A percentile compares a stretch with the other conserved stretches of the same genome.
phyloP scores from a whole-genome alignment of 2,797 vertebrate species.

The Centroberyx gerrardi region DNA sequence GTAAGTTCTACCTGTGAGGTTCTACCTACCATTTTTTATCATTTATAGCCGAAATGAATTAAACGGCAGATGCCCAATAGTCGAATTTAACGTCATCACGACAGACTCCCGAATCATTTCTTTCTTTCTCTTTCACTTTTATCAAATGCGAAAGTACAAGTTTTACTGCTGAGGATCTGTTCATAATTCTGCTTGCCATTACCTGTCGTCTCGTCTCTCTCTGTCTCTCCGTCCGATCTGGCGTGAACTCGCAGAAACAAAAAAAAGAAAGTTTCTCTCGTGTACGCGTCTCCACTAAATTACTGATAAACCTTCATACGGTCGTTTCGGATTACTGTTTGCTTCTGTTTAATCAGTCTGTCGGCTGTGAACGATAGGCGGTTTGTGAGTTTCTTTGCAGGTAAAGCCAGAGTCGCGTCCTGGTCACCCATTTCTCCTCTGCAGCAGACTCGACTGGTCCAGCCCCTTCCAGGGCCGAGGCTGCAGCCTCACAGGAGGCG shows the following conservation, averaged over 20 bases:
- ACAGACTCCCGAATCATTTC: neutral
- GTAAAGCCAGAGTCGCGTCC: slow-evolving; percentile 51
- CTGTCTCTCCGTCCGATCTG: neutral
- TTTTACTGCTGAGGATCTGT: neutral
- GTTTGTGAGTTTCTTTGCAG: slow-evolving; percentile 54
- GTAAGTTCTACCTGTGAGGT: slow-evolving; percentile 41
- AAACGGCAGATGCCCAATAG: neutral
- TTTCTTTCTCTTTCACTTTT: too few relatives aligned
- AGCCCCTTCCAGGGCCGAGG: slow-evolving; percentile 23
- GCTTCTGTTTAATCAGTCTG: neutral
- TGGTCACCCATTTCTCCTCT: neutral
- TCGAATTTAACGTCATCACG: rapidly evolving
- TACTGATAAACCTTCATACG: too few relatives aligned
- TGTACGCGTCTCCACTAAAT: neutral
- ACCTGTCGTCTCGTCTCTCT: slow-evolving; percentile 61
- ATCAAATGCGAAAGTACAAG: neutral
- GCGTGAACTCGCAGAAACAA: neutral
- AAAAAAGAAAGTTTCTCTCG: neutral
- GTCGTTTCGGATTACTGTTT: neutral
- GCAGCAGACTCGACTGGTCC: slow-evolving; percentile 39
- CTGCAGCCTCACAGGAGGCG: neutral
- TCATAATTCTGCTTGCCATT: slow-evolving; percentile 31
- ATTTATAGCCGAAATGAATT: neutral
- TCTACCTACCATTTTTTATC: neutral
- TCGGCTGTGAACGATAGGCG: neutral